These are phyloP conservation scores for Acrossocheilus fasciatus DNA, from an alignment of 2,797 vertebrate genomes.

Conservation along the genomic window DNA sequence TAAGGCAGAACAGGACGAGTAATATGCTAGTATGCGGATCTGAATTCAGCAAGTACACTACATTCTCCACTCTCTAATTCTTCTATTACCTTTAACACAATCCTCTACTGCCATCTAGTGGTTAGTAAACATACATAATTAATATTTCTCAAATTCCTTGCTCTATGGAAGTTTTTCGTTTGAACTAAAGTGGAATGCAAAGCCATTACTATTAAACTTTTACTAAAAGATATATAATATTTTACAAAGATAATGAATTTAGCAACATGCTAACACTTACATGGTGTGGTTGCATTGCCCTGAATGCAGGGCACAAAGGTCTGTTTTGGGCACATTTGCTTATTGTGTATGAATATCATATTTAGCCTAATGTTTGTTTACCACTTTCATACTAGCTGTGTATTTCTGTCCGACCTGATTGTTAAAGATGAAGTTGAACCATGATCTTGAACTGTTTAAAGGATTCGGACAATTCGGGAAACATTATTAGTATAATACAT, in stretches of 20 bases:
- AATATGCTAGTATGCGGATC: background rate
- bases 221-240: background rate
- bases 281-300: background rate
- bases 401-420: background rate
- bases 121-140: background rate
- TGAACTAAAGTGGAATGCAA: background rate
- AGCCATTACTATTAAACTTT: background rate
- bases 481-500: background rate
- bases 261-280: background rate
- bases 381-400: background rate
- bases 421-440: background rate
- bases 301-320: background rate
- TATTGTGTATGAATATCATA: background rate
- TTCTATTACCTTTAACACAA: background rate
- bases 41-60: no score
- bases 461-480: background rate
- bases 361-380: background rate
- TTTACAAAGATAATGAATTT: background rate
- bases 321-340: background rate
- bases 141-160: background rate
- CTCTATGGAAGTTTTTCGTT: background rate
- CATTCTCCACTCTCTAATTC: no score
- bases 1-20: background rate
- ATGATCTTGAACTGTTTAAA: background rate
- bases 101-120: constrained; percentile 6